Base-by-base conservation (phyloP, 2,888 invertebrate species). In the Notodonta dromedarius region DNA sequence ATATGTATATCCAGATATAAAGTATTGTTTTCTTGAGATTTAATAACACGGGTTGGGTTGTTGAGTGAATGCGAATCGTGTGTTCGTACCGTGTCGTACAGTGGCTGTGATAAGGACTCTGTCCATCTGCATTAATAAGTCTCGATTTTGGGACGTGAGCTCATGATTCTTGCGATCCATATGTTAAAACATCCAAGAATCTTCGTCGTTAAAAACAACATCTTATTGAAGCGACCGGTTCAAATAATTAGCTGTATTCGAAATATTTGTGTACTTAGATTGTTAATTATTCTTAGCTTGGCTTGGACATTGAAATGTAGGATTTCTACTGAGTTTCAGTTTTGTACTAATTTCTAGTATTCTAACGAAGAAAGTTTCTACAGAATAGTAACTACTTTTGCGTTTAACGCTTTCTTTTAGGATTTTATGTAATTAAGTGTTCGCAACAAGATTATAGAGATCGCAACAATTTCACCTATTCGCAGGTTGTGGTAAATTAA, bases 71-170 rank as follows among this genome's bases (percentile, higher is more conserved):
- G 62, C 53, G 59, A 69, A 67, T 78, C 59, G 65, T 77, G 72
- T 76, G 68, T 68, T 70, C 67, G 77, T 81, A 85, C 84, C 83
- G 82, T 83, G 79, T 85, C 84, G 82, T 84, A 84, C 78, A 86
- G 83, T 85, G 90, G 88, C 89, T 90, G 91, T 91, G 91, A 91
- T 88, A 86, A 65, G 79, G 76, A 71, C 71, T 61, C 39, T 66
- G 60, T 73, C 71, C 68, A 76, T 69, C 74, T 70, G 61, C 65
- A 66, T 60, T 65, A 70, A 66, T 62, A 62, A 63, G 69, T 77
- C 73, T 78, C 71, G 63, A 75, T 67, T 61, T 39, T 46, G 70
- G 66, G 73, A 74, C 63, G 32, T 64, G 62, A 67, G 24, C 24
- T 24, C 35, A 58, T 56, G 67, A 76, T 77, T 78, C 77, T 78